Base-by-base conservation (phyloP, 2,888 invertebrate genomes). In the Cryptocheilus praepositus region DNA sequence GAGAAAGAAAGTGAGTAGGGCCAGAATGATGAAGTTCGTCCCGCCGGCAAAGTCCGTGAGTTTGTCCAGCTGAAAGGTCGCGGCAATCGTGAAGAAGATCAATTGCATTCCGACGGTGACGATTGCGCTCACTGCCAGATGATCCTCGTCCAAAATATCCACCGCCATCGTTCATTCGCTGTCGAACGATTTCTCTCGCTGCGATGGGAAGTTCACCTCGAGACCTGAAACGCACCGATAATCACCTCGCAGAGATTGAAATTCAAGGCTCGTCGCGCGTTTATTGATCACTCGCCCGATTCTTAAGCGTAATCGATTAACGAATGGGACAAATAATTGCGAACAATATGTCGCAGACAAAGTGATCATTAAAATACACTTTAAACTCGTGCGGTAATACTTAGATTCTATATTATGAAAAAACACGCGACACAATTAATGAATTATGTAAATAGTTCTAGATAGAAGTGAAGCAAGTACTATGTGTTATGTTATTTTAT, bases 41-140 rank as follows among this genome's bases (percentile, higher is more conserved):
- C 97, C 97, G 8, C 97, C 96, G 70, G 97, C 97, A 90, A 97
- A 96, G 89, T 98, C 97, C 0, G 97, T 96, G 65, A 97, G 91
- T 90, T 97, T 96, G 88, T 97, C 97, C 90, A 95, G 93, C 89
- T 96, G 95, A 80, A 95, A 95, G 63, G 94, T 92, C 4, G 96
- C 95, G 51, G 96, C 96, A 79, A 97, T 92, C 46, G 94, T 91
- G 89, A 97, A 97, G 90, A 97, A 97, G 61, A 95, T 91, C 62
- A 97, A 91, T 90, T 97, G 97, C 94, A 96, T 93, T 22, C 92
- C 92, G 36, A 95, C 93, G 0, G 95, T 94, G 57, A 96, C 95
- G 89, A 96, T 95, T 28, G 95, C 96, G 89, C 95, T 95, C 74
- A 96, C 93, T 75, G 95, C 95, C 87, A 95, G 93, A 89, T 96